Evolutionary conservation across 2,888 invertebrate genomes (phyloP).

Genomic region (Gastracanthus pulcherrimus): DNA sequence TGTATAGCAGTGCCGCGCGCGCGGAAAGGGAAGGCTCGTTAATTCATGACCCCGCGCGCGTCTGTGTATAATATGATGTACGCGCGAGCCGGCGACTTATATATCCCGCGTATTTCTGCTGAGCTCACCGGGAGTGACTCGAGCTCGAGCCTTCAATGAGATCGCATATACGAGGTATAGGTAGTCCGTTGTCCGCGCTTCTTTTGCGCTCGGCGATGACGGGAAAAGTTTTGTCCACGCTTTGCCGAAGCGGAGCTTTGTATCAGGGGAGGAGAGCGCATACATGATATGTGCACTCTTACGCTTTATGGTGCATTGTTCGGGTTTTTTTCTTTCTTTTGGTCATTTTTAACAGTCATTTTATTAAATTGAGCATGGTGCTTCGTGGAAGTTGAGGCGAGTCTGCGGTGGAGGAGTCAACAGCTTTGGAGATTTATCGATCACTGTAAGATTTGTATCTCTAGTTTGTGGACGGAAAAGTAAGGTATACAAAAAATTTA

Average conservation of each 20-base stretch:
- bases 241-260: no score
- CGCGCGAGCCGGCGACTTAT: background rate
- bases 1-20: background rate
- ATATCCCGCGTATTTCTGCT: slow-evolving; percentile 1
- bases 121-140: slow-evolving; percentile 29
- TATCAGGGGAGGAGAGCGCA: no score
- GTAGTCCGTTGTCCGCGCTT: background rate
- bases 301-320: no score
- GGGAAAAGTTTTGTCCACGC: no score
- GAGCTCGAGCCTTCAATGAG: background rate
- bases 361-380: background rate
- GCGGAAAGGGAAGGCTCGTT: slow-evolving; percentile 24
- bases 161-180: background rate
- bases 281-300: no score
- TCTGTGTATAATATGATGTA: background rate
- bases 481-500: no score
- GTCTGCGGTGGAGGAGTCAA: no score
- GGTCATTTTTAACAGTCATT: background rate
- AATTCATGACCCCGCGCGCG: slow-evolving; percentile 14
- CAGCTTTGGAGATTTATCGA: no score
- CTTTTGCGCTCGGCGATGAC: background rate
- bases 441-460: no score
- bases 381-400: no score
- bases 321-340: background rate
- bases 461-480: no score